Evolutionary conservation across 2,797 vertebrate species (phyloP).

Genomic region (Poecilia picta): DNA sequence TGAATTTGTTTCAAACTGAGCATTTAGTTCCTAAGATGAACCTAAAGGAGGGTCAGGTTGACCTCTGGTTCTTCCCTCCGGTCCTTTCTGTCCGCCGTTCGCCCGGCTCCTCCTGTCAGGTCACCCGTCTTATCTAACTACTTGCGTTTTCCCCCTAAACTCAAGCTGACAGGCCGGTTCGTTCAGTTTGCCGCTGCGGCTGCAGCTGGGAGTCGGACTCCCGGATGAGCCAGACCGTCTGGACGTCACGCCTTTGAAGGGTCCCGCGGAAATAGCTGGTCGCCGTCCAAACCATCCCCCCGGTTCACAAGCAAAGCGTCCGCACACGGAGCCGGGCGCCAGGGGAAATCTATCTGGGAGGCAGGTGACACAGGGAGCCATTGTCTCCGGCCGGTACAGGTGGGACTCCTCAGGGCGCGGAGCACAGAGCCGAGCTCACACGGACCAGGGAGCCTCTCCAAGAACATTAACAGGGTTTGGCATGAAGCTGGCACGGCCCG

Average conservation of each 20-base stretch:
- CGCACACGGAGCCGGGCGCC: constrained; percentile 12
- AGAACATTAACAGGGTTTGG: constrained; percentile 48
- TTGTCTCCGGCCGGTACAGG: constrained; percentile 55
- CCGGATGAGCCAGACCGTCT: constrained; percentile 7
- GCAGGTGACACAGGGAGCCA: constrained; percentile 59
- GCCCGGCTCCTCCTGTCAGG: neutral
- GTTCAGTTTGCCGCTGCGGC: neutral
- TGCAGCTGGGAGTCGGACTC: constrained; percentile 1
- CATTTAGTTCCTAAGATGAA: neutral
- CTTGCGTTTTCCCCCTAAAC: constrained; percentile 22
- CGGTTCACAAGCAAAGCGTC: constrained; percentile 8
- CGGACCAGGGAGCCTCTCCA: constrained; percentile 46
- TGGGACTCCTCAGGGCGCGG: constrained; percentile 49
- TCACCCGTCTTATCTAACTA: constrained; percentile 33
- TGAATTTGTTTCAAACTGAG: no score
- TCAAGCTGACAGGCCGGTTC: constrained; percentile 35
- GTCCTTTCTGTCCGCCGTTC: constrained; percentile 6
- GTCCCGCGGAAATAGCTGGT: constrained; percentile 16
- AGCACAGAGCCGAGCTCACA: constrained; percentile 53
- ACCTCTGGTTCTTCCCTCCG: neutral
- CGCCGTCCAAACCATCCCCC: constrained; percentile 26
- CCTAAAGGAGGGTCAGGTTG: neutral
- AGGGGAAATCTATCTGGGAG: constrained; percentile 26
- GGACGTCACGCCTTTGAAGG: constrained; percentile 21
- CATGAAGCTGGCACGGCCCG: constrained; percentile 9